These are phyloP conservation scores for Caenorhabditis angaria DNA, from an alignment of 2,888 invertebrate genomes.

Conservation along the genomic window DNA sequence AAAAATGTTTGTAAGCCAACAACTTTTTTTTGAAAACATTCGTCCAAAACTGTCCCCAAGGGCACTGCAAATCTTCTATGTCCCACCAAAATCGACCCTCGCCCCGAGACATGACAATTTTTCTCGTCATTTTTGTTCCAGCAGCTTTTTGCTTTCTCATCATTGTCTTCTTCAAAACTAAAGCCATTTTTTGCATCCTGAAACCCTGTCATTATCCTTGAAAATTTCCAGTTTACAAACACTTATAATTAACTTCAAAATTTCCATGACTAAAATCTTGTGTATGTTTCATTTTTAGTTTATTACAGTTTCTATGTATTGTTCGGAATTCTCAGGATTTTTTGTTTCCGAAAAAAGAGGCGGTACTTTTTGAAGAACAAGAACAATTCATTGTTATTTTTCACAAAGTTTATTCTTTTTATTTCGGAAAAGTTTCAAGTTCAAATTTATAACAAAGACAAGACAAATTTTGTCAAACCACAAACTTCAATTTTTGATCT, in stretches of 20 bases:
- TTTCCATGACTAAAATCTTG: not conserved
- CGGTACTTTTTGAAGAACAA: no score
- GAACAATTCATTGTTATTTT: no score
- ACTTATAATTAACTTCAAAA: constrained; percentile 2
- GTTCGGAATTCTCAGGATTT: not conserved
- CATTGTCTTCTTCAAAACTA: not conserved
- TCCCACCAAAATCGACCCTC: not conserved
- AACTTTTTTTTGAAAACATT: no score
- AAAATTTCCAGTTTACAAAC: constrained; percentile 4
- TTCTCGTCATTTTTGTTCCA: not conserved
- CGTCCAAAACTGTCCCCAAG: constrained; percentile 4
- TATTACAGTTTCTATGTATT: constrained; percentile 1
- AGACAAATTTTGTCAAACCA: no score
- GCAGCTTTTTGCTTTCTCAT: not conserved
- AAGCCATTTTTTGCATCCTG: no score
- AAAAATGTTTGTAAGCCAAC: not conserved
- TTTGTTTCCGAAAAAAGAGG: no score
- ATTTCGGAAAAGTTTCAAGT: no score
- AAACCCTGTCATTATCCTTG: not conserved
- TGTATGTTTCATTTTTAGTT: not conserved
- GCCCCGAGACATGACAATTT: not conserved
- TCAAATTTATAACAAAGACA: no score
- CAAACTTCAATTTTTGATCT: not conserved
- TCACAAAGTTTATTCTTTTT: no score
- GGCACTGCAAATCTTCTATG: not conserved